Percentiles rank a stretch among this genome's conserved stretches.
phyloP scores from a whole-genome alignment of 2,888 invertebrate genomes.

The Erebia epiphron region DNA sequence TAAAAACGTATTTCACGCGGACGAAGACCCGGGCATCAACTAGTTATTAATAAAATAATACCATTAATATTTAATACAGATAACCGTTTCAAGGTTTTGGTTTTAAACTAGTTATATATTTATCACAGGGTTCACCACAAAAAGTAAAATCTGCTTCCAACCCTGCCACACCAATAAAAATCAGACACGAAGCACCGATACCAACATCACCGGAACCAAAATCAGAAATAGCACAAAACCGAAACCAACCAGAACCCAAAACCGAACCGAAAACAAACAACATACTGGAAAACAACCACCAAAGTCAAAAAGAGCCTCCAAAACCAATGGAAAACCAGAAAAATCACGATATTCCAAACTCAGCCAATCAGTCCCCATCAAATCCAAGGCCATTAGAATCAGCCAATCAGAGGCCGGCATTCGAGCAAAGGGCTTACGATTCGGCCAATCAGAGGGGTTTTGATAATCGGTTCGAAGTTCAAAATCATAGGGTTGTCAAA shows the following conservation, averaged over 20 bases:
- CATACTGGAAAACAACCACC: constrained; percentile 17
- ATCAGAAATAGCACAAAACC: constrained; percentile 42
- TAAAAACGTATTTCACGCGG: too few relatives aligned
- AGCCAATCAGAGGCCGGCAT: constrained; percentile 28
- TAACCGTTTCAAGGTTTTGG: too few relatives aligned
- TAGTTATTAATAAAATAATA: too few relatives aligned
- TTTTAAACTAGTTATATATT: too few relatives aligned
- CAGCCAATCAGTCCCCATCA: constrained; percentile 39
- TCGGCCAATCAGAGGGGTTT: constrained; percentile 30
- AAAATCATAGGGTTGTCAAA: constrained; percentile 40
- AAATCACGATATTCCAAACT: too few relatives aligned
- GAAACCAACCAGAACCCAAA: constrained; percentile 22
- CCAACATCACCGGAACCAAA: constrained; percentile 33
- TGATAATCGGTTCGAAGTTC: constrained; percentile 42
- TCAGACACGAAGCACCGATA: constrained; percentile 26
- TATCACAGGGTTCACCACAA: constrained; percentile 23
- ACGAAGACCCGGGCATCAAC: too few relatives aligned
- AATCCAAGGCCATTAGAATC: constrained; percentile 28
- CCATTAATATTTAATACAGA: constrained; percentile 7
- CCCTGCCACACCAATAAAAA: constrained; percentile 38
- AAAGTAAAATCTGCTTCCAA: constrained; percentile 38
- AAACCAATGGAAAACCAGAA: background rate
- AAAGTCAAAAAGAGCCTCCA: constrained; percentile 1
- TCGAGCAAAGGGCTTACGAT: constrained; percentile 36
- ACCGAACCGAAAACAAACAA: constrained; percentile 28